A percentile compares a stretch with the other conserved stretches of the same genome.
Evolutionary conservation across 2,888 invertebrate species (phyloP).

Genomic region (Caradrina clavipalpis): DNA sequence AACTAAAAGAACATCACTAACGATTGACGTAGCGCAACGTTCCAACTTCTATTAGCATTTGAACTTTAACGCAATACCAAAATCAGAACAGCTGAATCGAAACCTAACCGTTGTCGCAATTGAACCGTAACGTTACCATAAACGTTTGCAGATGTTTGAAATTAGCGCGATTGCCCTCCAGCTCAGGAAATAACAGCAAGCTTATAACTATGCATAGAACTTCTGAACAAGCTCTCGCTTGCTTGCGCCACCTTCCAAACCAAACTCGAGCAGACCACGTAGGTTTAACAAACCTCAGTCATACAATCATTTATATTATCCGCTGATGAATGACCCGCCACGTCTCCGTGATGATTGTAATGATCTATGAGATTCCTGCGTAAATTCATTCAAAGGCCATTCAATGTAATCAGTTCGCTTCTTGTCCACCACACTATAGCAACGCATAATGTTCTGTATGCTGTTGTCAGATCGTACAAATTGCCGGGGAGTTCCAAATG

Average conservation of each 20-base stretch:
- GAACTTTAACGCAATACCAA: no score
- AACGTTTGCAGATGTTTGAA: no score
- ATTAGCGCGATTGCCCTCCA: no score
- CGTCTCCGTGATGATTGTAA: slow-evolving; percentile 29
- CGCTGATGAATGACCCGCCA: slow-evolving; percentile 41
- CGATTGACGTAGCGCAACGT: no score
- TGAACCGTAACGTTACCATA: no score
- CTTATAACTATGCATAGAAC: slow-evolving; percentile 13
- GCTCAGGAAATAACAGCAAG: no score
- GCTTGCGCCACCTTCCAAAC: slow-evolving; percentile 27
- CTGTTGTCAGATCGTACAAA: slow-evolving; percentile 47
- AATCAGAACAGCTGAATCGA: no score
- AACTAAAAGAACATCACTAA: no score
- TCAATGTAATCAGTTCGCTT: slow-evolving; percentile 44
- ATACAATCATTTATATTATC: slow-evolving; percentile 12
- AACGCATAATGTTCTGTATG: slow-evolving; percentile 30
- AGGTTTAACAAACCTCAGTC: slow-evolving; percentile 21
- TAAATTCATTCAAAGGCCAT: slow-evolving; percentile 51
- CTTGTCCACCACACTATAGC: slow-evolving; percentile 22
- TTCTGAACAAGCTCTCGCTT: slow-evolving; percentile 23
- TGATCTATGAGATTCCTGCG: slow-evolving; percentile 42
- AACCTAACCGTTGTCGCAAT: no score
- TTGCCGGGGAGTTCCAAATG: slow-evolving; percentile 42
- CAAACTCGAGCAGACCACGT: slow-evolving; percentile 25
- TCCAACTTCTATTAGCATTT: no score